Conservation (phyloP, 2,797 vertebrate genomes). For the Babyrousa celebensis region DNA sequence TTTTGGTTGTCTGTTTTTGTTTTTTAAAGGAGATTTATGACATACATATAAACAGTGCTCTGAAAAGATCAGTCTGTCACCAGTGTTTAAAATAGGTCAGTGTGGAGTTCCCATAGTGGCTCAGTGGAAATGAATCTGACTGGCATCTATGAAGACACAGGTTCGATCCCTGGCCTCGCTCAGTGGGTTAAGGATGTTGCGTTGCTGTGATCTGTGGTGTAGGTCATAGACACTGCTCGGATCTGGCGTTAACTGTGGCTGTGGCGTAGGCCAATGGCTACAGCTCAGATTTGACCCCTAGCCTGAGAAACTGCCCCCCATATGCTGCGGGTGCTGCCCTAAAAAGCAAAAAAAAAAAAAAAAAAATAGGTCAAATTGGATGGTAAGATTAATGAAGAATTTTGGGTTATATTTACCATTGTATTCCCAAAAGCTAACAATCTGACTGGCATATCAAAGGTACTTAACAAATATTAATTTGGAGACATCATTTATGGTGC, state of each 20-base stretch:
- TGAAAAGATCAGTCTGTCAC: not conserved
- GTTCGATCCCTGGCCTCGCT: too few species aligned
- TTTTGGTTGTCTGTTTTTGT: not conserved
- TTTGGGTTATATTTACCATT: not conserved
- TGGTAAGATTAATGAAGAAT: not conserved
- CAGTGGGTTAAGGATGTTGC: too few species aligned
- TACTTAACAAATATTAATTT: slow-evolving; percentile 24
- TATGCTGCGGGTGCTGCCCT: too few species aligned
- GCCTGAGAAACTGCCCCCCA: too few species aligned
- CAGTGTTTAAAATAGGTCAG: not conserved
- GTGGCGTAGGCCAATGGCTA: too few species aligned
- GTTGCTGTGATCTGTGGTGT: too few species aligned
- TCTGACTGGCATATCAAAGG: not conserved
- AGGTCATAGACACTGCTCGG: too few species aligned
- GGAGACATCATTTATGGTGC: not conserved
- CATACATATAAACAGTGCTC: not conserved
- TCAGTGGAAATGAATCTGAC: too few species aligned
- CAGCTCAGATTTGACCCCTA: too few species aligned
- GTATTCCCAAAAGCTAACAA: not conserved
- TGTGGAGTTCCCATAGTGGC: not conserved
- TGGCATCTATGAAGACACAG: too few species aligned
- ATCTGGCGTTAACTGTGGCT: too few species aligned
- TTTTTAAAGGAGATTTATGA: not conserved
- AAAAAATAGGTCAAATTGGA: slow-evolving; percentile 10
- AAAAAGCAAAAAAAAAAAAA: not conserved